phyloP scores from a whole-genome alignment of 2,888 invertebrate genomes.

The Bellardia pandia region DNA sequence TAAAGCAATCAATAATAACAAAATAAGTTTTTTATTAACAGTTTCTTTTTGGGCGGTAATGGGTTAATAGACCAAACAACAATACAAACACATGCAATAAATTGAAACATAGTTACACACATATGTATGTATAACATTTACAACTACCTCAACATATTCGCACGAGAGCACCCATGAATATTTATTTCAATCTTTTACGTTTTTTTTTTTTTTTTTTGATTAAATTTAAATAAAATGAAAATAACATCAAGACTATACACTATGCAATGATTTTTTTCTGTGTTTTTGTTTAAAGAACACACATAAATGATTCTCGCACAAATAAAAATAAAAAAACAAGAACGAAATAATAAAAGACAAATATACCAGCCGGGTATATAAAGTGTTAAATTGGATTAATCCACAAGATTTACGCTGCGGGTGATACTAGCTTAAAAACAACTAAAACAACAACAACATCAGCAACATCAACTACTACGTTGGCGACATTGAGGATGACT shows the following conservation, averaged over 20 bases:
- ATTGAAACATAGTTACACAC: neutral
- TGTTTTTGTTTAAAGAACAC: neutral
- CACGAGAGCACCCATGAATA: slow-evolving; percentile 65
- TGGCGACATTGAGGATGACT: slow-evolving; percentile 55
- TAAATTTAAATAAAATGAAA: slow-evolving; percentile 37
- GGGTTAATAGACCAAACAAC: slow-evolving; percentile 63
- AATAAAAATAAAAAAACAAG: neutral
- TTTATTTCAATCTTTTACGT: slow-evolving; percentile 54
- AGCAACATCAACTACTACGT: slow-evolving; percentile 69
- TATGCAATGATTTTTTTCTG: slow-evolving; percentile 19
- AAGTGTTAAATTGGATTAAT: slow-evolving; percentile 84
- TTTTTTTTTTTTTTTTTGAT: slow-evolving; percentile 19
- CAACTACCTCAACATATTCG: slow-evolving; percentile 48
- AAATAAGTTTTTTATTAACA: no score
- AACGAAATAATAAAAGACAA: slow-evolving; percentile 61
- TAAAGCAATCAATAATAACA: no score
- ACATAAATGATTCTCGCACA: neutral
- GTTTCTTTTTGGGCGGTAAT: no score
- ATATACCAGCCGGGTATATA: slow-evolving; percentile 77
- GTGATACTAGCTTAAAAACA: slow-evolving; percentile 79
- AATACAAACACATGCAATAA: slow-evolving; percentile 45
- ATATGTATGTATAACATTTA: slow-evolving; percentile 43
- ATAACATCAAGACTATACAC: slow-evolving; percentile 20
- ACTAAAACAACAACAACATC: slow-evolving; percentile 65
- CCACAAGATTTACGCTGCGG: slow-evolving; percentile 83